phyloP scores from a whole-genome alignment of 2,888 invertebrate genomes.

The Drosophila borborema region DNA sequence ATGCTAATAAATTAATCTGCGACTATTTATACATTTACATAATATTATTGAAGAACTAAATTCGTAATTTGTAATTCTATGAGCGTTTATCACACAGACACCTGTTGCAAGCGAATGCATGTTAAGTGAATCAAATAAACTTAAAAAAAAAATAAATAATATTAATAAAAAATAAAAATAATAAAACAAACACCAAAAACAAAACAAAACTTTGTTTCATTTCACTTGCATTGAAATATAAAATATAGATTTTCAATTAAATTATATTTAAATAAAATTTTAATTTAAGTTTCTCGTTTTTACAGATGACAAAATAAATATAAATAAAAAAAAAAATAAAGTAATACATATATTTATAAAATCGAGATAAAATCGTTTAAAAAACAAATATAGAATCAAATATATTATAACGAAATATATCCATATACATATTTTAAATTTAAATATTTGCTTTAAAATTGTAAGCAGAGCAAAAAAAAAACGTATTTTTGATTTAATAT shows the following conservation, averaged over 20 bases:
- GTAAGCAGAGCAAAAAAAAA: neutral
- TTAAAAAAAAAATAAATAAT: constrained; percentile 1
- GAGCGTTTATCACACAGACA: constrained; percentile 75
- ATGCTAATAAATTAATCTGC: constrained; percentile 44
- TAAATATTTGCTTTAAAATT: too few relatives aligned
- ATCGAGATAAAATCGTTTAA: too few relatives aligned
- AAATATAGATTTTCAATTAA: too few relatives aligned
- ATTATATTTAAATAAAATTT: too few relatives aligned
- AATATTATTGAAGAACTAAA: constrained; percentile 45
- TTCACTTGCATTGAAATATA: neutral
- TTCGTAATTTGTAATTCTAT: constrained; percentile 48
- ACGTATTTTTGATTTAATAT: neutral
- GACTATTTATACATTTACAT: constrained; percentile 33
- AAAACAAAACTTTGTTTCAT: constrained; percentile 6
- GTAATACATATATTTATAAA: too few relatives aligned
- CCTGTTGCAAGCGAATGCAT: constrained; percentile 74
- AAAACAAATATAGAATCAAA: too few relatives aligned
- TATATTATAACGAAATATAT: too few relatives aligned
- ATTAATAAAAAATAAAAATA: neutral
- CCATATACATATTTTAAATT: too few relatives aligned
- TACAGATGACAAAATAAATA: too few relatives aligned
- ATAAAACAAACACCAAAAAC: constrained; percentile 43
- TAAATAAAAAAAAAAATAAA: too few relatives aligned
- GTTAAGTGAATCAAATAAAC: constrained; percentile 69
- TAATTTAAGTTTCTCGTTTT: too few relatives aligned